Percentiles rank a stretch among this genome's conserved stretches.
Evolutionary conservation across 2,113 vertebrate species (phyloP).

Genomic region (Malaclemys terrapin): DNA sequence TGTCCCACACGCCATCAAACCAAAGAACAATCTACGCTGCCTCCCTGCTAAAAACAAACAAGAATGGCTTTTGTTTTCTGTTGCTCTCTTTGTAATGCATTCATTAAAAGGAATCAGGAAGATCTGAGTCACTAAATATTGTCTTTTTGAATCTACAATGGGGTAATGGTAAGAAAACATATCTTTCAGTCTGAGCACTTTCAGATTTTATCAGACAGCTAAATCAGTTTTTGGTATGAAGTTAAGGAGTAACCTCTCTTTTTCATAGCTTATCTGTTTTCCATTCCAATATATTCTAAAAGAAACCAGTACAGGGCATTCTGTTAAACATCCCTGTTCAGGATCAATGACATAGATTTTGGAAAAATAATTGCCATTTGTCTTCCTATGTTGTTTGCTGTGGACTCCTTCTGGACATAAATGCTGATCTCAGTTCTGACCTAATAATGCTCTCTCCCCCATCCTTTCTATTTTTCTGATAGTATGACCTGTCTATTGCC

Average conservation of each 20-base stretch:
- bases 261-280: neutral
- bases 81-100: conserved; percentile 39
- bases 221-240: conserved; percentile 3
- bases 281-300: conserved; percentile 1
- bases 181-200: neutral
- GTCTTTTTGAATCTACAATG: neutral
- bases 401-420: neutral
- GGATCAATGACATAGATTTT: neutral
- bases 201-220: neutral
- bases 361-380: conserved; percentile 27
- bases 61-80: conserved; percentile 33
- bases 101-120: conserved; percentile 50
- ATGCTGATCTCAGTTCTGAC: neutral
- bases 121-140: conserved; percentile 27
- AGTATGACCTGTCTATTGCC: neutral
- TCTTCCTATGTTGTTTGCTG: neutral
- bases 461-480: neutral
- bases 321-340: neutral
- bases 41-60: neutral
- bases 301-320: neutral
- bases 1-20: neutral
- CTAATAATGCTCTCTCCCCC: neutral
- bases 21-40: conserved; percentile 32
- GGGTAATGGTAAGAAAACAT: conserved; percentile 50
- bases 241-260: neutral